These are phyloP conservation scores for Synanthedon formicaeformis DNA, from an alignment of 2,888 invertebrate genomes.

Conservation along the genomic window DNA sequence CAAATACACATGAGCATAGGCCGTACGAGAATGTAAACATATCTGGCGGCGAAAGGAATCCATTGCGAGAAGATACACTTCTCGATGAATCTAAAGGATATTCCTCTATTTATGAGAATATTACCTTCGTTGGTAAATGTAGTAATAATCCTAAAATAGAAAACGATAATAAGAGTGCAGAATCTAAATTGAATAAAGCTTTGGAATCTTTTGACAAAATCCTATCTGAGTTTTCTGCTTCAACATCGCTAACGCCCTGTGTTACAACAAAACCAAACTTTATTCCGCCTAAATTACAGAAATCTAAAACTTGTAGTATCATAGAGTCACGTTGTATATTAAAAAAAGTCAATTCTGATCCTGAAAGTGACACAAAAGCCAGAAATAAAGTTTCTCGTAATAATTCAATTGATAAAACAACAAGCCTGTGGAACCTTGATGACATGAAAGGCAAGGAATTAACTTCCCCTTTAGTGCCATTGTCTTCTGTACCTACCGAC, in stretches of 20 bases:
- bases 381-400: conserved; percentile 51
- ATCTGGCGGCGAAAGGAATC: conserved; percentile 24
- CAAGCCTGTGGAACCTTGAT: conserved; percentile 71
- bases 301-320: conserved; percentile 78
- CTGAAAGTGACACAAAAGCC: conserved; percentile 38
- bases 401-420: conserved; percentile 67
- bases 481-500: conserved; percentile 37
- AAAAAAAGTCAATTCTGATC: conserved; percentile 69
- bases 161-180: conserved; percentile 18
- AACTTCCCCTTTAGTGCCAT: conserved; percentile 50
- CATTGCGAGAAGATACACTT: conserved; percentile 24
- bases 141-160: conserved; percentile 14
- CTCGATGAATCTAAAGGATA: conserved; percentile 58
- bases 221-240: conserved; percentile 49
- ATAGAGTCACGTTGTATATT: conserved; percentile 77
- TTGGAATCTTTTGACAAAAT: conserved; percentile 66
- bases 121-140: conserved; percentile 46
- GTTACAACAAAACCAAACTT: conserved; percentile 32
- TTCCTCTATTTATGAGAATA: conserved; percentile 61
- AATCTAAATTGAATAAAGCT: conserved; percentile 55
- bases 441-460: conserved; percentile 67
- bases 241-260: conserved; percentile 32
- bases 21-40: conserved; percentile 65
- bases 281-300: conserved; percentile 72
- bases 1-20: conserved; percentile 28